phyloP scores from a whole-genome alignment of 2,797 vertebrate genomes.

The Merluccius polli region DNA sequence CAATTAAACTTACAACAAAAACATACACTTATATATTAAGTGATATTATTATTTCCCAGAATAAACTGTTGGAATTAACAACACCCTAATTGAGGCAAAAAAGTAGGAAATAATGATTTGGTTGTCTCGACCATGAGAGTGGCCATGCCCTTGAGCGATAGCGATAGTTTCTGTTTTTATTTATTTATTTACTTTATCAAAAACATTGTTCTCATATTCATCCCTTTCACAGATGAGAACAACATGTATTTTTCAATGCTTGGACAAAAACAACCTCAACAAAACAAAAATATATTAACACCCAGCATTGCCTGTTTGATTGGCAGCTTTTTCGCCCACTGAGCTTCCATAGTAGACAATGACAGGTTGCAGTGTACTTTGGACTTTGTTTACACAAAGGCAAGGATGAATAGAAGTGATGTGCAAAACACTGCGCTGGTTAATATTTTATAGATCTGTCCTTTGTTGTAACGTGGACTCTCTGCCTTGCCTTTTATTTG shows the following conservation, averaged over 20 bases:
- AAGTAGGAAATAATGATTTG: background rate
- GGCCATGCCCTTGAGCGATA: background rate
- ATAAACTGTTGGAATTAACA: background rate
- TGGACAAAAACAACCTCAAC: background rate
- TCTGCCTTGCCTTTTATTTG: slow-evolving; percentile 23
- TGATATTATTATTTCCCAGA: background rate
- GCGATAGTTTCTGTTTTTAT: background rate
- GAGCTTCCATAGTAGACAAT: background rate
- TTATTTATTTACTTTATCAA: background rate
- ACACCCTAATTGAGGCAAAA: background rate
- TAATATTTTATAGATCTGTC: slow-evolving; percentile 53
- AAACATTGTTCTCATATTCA: background rate
- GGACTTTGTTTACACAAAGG: slow-evolving; percentile 49
- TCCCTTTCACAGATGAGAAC: background rate
- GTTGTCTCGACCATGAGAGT: background rate
- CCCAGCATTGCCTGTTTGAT: background rate
- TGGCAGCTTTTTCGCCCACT: background rate
- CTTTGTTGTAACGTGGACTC: slow-evolving; percentile 34
- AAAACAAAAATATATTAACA: background rate
- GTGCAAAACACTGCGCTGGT: slow-evolving; percentile 43
- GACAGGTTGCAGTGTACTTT: background rate
- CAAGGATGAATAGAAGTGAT: slow-evolving; percentile 42
- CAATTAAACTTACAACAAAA: slow-evolving; percentile 31
- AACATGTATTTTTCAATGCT: background rate
- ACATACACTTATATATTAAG: slow-evolving; percentile 1